phyloP scores from a whole-genome alignment of 2,113 vertebrate genomes.

The Mormoops blainvillei region DNA sequence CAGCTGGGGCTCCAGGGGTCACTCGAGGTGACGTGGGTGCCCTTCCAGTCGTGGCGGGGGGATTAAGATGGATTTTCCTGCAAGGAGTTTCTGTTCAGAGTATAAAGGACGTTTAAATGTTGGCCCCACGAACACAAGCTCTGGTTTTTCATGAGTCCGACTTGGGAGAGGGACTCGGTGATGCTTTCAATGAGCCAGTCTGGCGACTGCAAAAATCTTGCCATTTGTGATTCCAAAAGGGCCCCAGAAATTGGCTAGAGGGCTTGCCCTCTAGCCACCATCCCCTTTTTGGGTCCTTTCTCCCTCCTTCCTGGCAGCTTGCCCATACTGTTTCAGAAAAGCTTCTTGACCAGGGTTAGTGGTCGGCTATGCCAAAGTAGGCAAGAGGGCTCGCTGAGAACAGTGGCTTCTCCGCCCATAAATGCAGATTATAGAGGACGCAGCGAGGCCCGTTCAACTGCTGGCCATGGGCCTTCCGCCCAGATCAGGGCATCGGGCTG shows the following conservation, averaged over 20 bases:
- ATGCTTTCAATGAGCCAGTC: background rate
- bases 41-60: background rate
- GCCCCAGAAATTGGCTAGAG: background rate
- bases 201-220: background rate
- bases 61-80: background rate
- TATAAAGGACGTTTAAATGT: background rate
- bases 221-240: background rate
- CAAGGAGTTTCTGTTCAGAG: background rate
- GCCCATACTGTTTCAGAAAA: background rate
- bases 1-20: conserved; percentile 1
- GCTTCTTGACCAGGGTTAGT: background rate
- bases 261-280: background rate
- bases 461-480: conserved; percentile 21
- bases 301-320: background rate
- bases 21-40: background rate
- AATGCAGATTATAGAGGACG: background rate
- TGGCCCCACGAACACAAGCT: background rate
- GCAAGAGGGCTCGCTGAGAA: background rate
- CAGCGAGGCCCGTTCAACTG: background rate
- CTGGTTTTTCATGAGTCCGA: background rate
- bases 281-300: background rate
- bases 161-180: background rate
- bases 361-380: background rate
- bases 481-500: conserved; percentile 13
- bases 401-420: background rate